These are phyloP conservation scores for Hermodice carunculata DNA, from an alignment of 2,888 invertebrate genomes.

Conservation along the genomic window DNA sequence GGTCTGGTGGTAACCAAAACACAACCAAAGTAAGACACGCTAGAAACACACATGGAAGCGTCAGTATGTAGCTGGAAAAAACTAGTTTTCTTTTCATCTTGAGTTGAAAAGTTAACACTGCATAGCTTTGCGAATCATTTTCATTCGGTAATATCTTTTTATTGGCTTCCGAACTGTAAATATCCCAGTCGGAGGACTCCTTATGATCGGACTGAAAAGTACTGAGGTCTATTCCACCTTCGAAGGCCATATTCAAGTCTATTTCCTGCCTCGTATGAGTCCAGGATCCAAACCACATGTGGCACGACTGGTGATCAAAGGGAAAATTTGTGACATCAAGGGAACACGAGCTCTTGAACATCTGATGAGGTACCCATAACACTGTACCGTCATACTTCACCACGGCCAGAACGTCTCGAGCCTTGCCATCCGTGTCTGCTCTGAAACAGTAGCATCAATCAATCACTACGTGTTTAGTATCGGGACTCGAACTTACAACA, in stretches of 20 bases:
- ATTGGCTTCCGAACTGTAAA: constrained; percentile 1
- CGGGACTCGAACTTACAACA: too few relatives aligned
- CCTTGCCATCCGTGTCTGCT: constrained; percentile 17
- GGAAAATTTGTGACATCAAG: constrained; percentile 30
- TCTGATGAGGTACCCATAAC: constrained; percentile 21
- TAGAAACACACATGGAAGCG: constrained; percentile 32
- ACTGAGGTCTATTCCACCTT: constrained; percentile 25
- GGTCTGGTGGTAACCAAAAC: constrained; percentile 32
- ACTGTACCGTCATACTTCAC: constrained; percentile 19
- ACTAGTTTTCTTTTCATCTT: constrained; percentile 29
- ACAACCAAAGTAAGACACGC: constrained; percentile 27
- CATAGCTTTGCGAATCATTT: constrained; percentile 11
- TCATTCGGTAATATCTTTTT: constrained; percentile 13
- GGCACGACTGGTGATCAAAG: constrained; percentile 27
- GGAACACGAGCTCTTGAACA: constrained; percentile 23
- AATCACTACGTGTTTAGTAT: too few relatives aligned
- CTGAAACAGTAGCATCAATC: constrained; percentile 9
- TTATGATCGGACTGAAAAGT: constrained; percentile 33
- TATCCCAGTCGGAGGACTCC: constrained; percentile 28
- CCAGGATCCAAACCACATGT: constrained; percentile 33
- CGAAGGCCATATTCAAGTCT: constrained; percentile 24
- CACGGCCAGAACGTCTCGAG: constrained; percentile 18
- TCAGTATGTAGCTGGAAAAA: constrained; percentile 30
- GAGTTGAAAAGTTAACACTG: constrained; percentile 27
- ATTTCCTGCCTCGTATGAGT: constrained; percentile 16